Base-by-base conservation (phyloP, 1,140 invertebrate genomes). In the Pygmarrhopalites habei region DNA sequence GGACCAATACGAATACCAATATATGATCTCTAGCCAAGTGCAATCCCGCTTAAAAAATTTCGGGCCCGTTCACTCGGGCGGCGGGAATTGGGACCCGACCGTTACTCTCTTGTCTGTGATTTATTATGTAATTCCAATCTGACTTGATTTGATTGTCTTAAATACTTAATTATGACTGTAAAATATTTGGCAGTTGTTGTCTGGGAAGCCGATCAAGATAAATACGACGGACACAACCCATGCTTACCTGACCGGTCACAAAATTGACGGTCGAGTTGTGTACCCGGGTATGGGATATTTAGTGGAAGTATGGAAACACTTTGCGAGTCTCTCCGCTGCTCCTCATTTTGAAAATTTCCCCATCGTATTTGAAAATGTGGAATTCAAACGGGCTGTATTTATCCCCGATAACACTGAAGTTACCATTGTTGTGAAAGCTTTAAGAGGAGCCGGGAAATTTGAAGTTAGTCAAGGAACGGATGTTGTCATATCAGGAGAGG, bases 261-360 rank as follows among this genome's bases (percentile, higher is more conserved):
- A 82, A n/a, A 95, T 98, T 72, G 95, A 98, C 78, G 95, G 94
- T 15, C 82, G 94, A 73, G 81, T 95, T 29, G 77, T 99, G 2
- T 98, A 92, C 78, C 95, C 95, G 14, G 95, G 93, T 49, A 97
- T 95, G 44, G 95, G 93, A 14, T 97, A 98, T 73, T 79, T 98
- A 77, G 83, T 84, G 1, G 75, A 98, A 1, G 93, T 89, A 0
- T 98, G 95, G 95, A 88, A 87, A 75, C 89, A 91, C 0, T 84
- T 94, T 62, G 92, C 93, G 1, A 94, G 92, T 76, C 75, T 93
- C 55, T 80, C 82, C 57, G 85, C 86, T 17, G 79, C 81, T 30
- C 85, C 89, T 60, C 7, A 55, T 28, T 86, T 80, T 65, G 85
- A 92, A 71, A 85, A 92, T 68, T 80, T 88, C 1, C 84, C 92